Conservation (phyloP, 2,888 invertebrate species). For the Pristionchus mayeri region DNA sequence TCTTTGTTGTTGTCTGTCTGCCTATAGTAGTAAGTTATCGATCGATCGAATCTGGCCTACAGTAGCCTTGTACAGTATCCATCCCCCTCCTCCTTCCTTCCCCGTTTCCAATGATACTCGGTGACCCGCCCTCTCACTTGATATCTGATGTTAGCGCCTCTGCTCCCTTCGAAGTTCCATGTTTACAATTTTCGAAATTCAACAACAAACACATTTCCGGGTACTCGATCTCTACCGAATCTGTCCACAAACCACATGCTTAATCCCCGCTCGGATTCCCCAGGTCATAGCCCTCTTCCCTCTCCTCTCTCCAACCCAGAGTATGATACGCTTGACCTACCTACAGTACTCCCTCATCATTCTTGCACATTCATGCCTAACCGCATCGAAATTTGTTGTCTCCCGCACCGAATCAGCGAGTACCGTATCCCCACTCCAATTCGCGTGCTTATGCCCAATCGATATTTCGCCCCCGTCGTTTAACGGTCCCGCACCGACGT, state of each 20-base stretch:
- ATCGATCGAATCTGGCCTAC: background rate
- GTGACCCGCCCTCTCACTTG: background rate
- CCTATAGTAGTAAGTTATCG: background rate
- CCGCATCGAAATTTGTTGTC: background rate
- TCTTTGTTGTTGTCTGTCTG: too few relatives aligned
- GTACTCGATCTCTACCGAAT: slow-evolving; percentile 11
- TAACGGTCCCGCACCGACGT: background rate
- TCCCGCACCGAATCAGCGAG: background rate
- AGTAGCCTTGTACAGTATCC: slow-evolving; percentile 20
- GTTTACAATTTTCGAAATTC: background rate
- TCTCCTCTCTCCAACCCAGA: too few relatives aligned
- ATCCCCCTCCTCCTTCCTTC: background rate
- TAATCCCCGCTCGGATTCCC: background rate
- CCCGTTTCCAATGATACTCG: slow-evolving; percentile 30
- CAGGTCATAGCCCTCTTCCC: slow-evolving; percentile 35
- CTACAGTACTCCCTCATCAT: background rate
- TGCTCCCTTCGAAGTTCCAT: background rate
- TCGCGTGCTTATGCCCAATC: background rate
- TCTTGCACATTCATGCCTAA: background rate
- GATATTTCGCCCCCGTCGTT: background rate
- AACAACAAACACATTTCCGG: too few relatives aligned
- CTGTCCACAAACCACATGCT: background rate
- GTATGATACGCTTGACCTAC: background rate
- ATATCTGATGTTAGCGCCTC: background rate
- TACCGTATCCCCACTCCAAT: too few relatives aligned